These are phyloP conservation scores for Araneus ventricosus DNA, from an alignment of 1,140 invertebrate genomes.

Conservation along the genomic window DNA sequence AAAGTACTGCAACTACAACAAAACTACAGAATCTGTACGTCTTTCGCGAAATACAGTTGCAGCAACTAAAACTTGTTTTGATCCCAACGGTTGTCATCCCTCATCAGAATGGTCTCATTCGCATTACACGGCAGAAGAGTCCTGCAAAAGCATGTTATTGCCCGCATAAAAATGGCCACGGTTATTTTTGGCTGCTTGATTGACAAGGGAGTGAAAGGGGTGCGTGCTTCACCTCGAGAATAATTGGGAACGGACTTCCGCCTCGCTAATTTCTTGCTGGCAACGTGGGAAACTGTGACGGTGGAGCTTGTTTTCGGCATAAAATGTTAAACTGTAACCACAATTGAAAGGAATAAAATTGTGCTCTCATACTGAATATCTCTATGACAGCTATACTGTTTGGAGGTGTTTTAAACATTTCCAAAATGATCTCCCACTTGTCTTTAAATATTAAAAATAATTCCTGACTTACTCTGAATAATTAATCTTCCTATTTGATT, in stretches of 20 bases:
- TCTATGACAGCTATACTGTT: too few species aligned
- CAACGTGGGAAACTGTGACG: background rate
- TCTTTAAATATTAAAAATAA: too few species aligned
- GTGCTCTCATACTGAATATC: too few species aligned
- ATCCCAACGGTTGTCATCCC: background rate
- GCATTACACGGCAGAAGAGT: background rate
- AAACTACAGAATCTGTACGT: too few species aligned
- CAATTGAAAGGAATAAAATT: too few species aligned
- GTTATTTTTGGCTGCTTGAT: background rate
- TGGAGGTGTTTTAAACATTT: too few species aligned
- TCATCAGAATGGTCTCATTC: background rate
- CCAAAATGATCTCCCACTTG: too few species aligned
- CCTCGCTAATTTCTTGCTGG: background rate
- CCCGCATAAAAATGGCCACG: background rate
- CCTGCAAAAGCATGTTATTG: background rate
- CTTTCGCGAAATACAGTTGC: background rate
- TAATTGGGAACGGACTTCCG: constrained; percentile 18
- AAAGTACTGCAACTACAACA: too few species aligned
- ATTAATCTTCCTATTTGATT: too few species aligned
- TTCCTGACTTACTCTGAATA: too few species aligned
- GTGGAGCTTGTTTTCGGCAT: background rate
- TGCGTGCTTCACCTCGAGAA: background rate
- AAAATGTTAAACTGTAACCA: too few species aligned
- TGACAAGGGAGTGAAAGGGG: constrained; percentile 23
- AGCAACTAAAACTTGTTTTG: background rate